phyloP scores from a whole-genome alignment of 2,888 invertebrate species.

The Megalurothrips usitatus region DNA sequence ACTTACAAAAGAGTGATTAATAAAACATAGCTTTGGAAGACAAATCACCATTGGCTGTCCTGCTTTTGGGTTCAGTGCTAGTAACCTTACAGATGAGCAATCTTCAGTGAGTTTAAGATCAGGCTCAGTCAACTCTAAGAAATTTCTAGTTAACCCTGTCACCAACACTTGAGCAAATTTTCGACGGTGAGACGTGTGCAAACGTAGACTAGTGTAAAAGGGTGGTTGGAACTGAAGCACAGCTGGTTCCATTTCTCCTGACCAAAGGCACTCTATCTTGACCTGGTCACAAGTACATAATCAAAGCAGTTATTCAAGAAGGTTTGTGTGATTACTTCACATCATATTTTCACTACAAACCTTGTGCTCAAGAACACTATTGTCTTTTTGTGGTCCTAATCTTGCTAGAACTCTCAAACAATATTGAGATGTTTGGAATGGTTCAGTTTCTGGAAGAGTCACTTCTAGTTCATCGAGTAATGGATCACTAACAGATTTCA shows the following conservation, averaged over 20 bases:
- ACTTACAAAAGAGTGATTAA: neutral
- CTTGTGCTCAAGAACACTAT: slow-evolving; percentile 68
- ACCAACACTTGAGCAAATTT: slow-evolving; percentile 80
- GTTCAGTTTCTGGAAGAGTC: slow-evolving; percentile 55
- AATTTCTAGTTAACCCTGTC: slow-evolving; percentile 52
- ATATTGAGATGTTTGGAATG: slow-evolving; percentile 62
- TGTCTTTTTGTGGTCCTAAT: slow-evolving; percentile 56
- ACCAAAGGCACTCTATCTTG: slow-evolving; percentile 71
- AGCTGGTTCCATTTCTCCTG: slow-evolving; percentile 64
- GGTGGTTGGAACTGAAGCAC: slow-evolving; percentile 78
- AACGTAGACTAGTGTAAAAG: slow-evolving; percentile 69
- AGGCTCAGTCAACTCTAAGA: slow-evolving; percentile 46
- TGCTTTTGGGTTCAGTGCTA: slow-evolving; percentile 61
- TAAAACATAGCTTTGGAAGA: slow-evolving; percentile 12
- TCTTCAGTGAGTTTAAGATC: slow-evolving; percentile 48
- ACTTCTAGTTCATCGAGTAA: slow-evolving; percentile 55
- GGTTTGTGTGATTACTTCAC: neutral
- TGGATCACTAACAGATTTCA: slow-evolving; percentile 42
- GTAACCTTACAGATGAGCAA: slow-evolving; percentile 57
- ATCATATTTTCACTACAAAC: slow-evolving; percentile 45
- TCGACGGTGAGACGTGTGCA: slow-evolving; percentile 77
- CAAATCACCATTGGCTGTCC: slow-evolving; percentile 46
- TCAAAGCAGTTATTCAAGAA: neutral
- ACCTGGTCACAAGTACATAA: slow-evolving; percentile 52
- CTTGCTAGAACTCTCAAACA: slow-evolving; percentile 61